A percentile compares a stretch with the other conserved stretches of the same genome.
phyloP scores from a whole-genome alignment of 2,113 vertebrate genomes.

The Zosterops japonicus region DNA sequence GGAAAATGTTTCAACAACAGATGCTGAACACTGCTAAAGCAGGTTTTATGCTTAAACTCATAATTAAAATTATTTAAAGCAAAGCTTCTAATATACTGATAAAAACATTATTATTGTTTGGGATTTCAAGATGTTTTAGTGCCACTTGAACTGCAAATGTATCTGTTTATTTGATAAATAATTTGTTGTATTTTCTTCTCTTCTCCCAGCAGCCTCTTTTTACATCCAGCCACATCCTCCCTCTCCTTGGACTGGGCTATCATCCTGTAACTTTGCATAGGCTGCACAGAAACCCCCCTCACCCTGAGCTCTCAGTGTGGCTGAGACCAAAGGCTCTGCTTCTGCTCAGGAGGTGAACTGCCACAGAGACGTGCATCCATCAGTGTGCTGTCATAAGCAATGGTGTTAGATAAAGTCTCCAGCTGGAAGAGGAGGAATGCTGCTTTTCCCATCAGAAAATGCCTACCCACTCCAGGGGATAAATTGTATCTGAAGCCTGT shows the following conservation, averaged over 20 bases:
- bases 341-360: neutral
- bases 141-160: neutral
- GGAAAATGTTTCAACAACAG: neutral
- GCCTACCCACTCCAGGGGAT: neutral
- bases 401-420: conserved; percentile 17
- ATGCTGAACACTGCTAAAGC: neutral
- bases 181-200: neutral
- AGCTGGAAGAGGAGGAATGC: neutral
- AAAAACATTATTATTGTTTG: neutral
- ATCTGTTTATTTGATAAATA: neutral
- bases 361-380: neutral
- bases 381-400: neutral
- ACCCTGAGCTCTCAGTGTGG: neutral
- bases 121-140: neutral
- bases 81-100: neutral
- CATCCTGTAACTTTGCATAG: neutral
- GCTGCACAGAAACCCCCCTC: no score
- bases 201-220: neutral
- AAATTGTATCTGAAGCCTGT: neutral
- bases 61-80: neutral
- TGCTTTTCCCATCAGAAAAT: conserved; percentile 26
- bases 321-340: neutral
- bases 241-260: neutral
- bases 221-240: neutral
- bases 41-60: neutral